These are phyloP conservation scores for Pedionomus torquatus DNA, from an alignment of 2,113 vertebrate genomes.

Conservation along the genomic window DNA sequence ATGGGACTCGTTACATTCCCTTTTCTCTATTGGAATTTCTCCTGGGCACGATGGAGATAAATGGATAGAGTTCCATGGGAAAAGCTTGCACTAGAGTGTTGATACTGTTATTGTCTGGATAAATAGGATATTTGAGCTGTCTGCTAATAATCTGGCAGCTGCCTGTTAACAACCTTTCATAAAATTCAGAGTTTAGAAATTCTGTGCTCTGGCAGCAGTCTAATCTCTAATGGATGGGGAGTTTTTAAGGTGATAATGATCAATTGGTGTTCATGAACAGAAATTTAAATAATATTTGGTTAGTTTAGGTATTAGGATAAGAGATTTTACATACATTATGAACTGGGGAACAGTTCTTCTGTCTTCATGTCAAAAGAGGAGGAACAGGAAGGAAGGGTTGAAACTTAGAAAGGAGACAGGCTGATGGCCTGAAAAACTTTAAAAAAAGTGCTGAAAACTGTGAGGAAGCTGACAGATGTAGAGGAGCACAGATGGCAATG, in stretches of 20 bases:
- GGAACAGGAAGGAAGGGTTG: background rate
- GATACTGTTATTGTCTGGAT: background rate
- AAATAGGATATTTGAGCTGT: background rate
- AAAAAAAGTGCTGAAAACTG: background rate
- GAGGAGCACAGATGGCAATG: background rate
- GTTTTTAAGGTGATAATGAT: background rate
- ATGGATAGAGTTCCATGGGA: background rate
- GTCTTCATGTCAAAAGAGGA: background rate
- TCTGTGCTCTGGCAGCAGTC: background rate
- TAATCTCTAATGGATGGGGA: background rate
- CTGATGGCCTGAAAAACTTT: background rate
- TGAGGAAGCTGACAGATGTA: background rate
- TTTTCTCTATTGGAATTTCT: background rate
- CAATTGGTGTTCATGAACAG: background rate
- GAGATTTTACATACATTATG: background rate
- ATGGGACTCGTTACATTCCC: background rate
- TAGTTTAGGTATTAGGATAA: background rate
- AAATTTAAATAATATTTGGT: background rate
- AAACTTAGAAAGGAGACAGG: background rate
- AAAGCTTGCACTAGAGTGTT: background rate
- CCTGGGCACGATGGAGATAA: background rate
- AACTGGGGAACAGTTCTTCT: background rate
- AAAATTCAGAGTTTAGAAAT: background rate
- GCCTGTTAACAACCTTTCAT: background rate
- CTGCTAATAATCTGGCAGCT: slow-evolving; percentile 30